Evolutionary conservation across 1,140 invertebrate species (phyloP), one percentile per base, ranked within the genome.

Genomic region (Ceratosolen fusciceps): DNA sequence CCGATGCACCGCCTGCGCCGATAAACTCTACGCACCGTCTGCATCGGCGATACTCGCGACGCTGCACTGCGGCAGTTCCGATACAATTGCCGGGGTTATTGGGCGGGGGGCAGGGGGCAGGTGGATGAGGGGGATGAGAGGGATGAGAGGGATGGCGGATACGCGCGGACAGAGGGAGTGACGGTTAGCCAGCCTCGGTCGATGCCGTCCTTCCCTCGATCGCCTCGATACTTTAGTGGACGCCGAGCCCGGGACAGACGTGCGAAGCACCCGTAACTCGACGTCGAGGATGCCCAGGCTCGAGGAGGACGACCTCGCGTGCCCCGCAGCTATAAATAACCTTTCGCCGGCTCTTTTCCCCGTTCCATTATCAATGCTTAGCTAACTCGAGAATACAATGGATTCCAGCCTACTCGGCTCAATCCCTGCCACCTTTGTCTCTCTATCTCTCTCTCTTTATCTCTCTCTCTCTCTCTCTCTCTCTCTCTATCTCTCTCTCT

Each of bases 61-160:
- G 74, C 29, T 24, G 74, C 77, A 75, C 71, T 77, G 68, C 80
- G 52, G 47, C 82, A 71, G 49, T 74, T 58, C 34, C 24, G 65
- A 19, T 19, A n/a, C 26, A 14, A 1, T n/a, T 34, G 21, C 19
- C 49, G 7, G 29, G n/a, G n/a, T n/a, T n/a, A n/a, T n/a, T n/a
- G n/a, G n/a, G n/a, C n/a, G n/a, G n/a, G n/a, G n/a, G n/a, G n/a
- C n/a, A n/a, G n/a, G n/a, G n/a, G n/a, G n/a, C n/a, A n/a, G n/a
- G n/a, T n/a, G n/a, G n/a, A n/a, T n/a, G n/a, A n/a, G n/a, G n/a
- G n/a, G n/a, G n/a, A n/a, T n/a, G n/a, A n/a, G n/a, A n/a, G n/a
- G n/a, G n/a, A n/a, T n/a, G n/a, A n/a, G n/a, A n/a, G n/a, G n/a
- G n/a, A n/a, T n/a, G n/a, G n/a, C n/a, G n/a, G n/a, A n/a, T n/a